Percentiles rank a stretch among this genome's conserved stretches.
Conservation (phyloP, 2,113 vertebrate species). For the Stegastes partitus region DNA sequence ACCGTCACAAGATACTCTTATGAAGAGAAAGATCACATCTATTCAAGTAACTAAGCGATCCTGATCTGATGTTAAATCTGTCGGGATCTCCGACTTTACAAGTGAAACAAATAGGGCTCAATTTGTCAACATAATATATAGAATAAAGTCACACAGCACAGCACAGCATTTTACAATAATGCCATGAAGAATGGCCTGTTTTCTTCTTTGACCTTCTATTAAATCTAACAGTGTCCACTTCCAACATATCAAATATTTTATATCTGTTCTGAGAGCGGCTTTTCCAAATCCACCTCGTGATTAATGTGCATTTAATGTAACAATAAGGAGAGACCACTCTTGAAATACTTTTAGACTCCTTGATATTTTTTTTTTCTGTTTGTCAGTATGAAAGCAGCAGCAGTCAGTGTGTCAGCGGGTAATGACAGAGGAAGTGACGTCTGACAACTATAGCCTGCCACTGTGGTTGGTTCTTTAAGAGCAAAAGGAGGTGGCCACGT, state of each 20-base stretch:
- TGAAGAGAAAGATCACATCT: background rate
- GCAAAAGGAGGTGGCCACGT: slow-evolving; percentile 76
- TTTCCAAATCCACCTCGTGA: slow-evolving; percentile 26
- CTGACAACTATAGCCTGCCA: slow-evolving; percentile 71
- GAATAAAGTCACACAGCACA: slow-evolving; percentile 15
- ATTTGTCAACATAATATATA: background rate
- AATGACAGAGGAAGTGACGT: slow-evolving; percentile 81
- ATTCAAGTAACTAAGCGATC: too few relatives aligned
- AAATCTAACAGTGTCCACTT: slow-evolving; percentile 7
- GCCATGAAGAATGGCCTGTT: background rate
- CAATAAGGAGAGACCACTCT: slow-evolving; percentile 48
- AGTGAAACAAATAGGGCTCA: background rate
- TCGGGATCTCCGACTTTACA: background rate
- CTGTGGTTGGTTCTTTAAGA: slow-evolving; percentile 70
- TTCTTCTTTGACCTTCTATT: background rate
- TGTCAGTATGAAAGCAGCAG: slow-evolving; percentile 76
- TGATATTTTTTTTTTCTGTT: slow-evolving; percentile 29
- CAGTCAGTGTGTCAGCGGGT: slow-evolving; percentile 71
- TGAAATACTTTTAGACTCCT: slow-evolving; percentile 59
- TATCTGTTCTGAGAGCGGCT: slow-evolving; percentile 1
- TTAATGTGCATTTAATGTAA: slow-evolving; percentile 50
- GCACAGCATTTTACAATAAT: slow-evolving; percentile 7
- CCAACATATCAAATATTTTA: slow-evolving; percentile 5
- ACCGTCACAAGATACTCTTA: background rate
- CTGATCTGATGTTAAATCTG: background rate